Percentiles rank a stretch among this genome's conserved stretches.
phyloP scores from a whole-genome alignment of 2,797 vertebrate species.

The Morelia viridis region DNA sequence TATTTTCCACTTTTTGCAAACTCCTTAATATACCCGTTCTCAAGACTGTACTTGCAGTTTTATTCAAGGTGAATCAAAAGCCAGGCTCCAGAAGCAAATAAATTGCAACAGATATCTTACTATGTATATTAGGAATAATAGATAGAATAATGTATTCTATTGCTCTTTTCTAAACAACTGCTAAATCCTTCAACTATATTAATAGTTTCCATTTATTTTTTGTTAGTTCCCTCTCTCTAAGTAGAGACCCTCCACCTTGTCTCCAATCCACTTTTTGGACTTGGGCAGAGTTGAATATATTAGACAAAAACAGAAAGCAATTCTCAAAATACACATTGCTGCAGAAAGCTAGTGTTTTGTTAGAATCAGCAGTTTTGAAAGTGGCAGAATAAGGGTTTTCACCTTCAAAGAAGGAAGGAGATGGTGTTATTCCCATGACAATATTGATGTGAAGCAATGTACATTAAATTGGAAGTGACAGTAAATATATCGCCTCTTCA shows the following conservation, averaged over 20 bases:
- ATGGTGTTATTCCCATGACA: background rate
- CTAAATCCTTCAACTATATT: constrained; percentile 53
- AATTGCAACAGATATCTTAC: constrained; percentile 19
- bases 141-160: constrained; percentile 49
- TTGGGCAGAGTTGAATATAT: background rate
- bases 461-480: background rate
- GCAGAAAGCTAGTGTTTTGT: background rate
- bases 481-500: background rate
- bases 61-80: constrained; percentile 66
- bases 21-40: constrained; percentile 56
- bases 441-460: background rate
- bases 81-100: constrained; percentile 39
- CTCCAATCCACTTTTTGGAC: background rate
- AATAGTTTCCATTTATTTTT: background rate
- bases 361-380: background rate
- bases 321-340: background rate
- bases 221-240: background rate
- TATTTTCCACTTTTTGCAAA: constrained; percentile 63
- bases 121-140: constrained; percentile 14
- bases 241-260: no score
- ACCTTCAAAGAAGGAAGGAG: constrained; percentile 8
- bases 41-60: constrained; percentile 65
- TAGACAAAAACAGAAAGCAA: background rate
- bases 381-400: constrained; percentile 22
- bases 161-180: constrained; percentile 51